These are phyloP conservation scores for Aspidoscelis tigris DNA, from an alignment of 2,113 vertebrate genomes.

Conservation along the genomic window DNA sequence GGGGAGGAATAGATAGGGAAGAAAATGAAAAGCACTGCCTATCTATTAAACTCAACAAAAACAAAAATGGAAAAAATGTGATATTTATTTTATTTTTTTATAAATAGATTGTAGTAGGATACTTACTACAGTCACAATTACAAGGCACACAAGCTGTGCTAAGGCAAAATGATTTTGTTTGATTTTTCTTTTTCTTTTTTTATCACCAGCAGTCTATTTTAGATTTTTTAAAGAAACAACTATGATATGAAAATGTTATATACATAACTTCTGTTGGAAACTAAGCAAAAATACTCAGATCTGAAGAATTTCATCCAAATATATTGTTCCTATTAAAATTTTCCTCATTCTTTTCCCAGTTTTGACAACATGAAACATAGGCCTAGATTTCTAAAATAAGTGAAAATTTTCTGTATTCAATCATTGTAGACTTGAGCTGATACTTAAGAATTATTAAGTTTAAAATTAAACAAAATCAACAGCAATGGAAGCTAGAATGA, in stretches of 20 bases:
- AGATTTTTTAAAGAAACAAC: slow-evolving; percentile 46
- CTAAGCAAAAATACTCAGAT: neutral
- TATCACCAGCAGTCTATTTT: slow-evolving; percentile 47
- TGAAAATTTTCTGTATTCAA: too few relatives aligned
- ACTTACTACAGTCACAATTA: slow-evolving; percentile 65
- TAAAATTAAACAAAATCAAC: too few relatives aligned
- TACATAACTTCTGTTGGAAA: too few relatives aligned
- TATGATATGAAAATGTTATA: fast-evolving
- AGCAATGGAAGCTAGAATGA: too few relatives aligned
- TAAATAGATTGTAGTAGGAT: slow-evolving; percentile 48
- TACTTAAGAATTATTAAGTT: too few relatives aligned
- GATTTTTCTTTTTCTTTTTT: slow-evolving; percentile 58
- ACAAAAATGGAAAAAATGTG: slow-evolving; percentile 3
- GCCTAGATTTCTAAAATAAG: too few relatives aligned
- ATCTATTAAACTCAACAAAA: slow-evolving; percentile 4
- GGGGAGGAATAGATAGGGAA: slow-evolving; percentile 22
- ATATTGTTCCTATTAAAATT: too few relatives aligned
- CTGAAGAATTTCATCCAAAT: neutral
- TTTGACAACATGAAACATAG: too few relatives aligned
- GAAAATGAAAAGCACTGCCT: slow-evolving; percentile 3
- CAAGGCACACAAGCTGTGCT: slow-evolving; percentile 50
- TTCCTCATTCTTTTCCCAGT: too few relatives aligned
- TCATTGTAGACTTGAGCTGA: too few relatives aligned
- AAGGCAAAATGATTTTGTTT: slow-evolving; percentile 63
- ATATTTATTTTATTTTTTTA: slow-evolving; percentile 6